A percentile compares a stretch with the other conserved stretches of the same genome.
Evolutionary conservation across 2,113 vertebrate species (phyloP).

Genomic region (Stegostoma tigrinum): DNA sequence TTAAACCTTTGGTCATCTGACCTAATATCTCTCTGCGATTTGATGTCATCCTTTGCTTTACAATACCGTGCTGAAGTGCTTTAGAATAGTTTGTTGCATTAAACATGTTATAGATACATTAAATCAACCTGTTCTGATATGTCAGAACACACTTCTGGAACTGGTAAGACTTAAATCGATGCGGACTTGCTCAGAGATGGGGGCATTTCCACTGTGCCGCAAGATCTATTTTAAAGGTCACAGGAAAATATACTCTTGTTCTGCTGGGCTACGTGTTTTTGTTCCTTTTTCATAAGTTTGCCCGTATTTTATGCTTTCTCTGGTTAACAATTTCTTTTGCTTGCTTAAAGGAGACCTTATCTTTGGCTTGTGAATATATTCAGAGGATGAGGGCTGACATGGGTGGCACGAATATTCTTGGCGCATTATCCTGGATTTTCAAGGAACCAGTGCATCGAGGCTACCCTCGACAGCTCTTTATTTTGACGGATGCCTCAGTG

Average conservation of each 20-base stretch:
- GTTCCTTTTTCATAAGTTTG: not conserved
- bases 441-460: constrained; percentile 71
- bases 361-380: constrained; percentile 62
- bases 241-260: not conserved
- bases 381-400: constrained; percentile 56
- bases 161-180: too few relatives aligned
- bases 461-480: constrained; percentile 84
- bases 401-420: constrained; percentile 64
- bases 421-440: constrained; percentile 72
- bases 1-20: not conserved
- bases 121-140: too few relatives aligned
- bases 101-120: too few relatives aligned
- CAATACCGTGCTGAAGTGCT: not conserved
- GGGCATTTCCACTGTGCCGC: too few relatives aligned
- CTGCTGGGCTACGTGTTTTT: not conserved
- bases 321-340: not conserved
- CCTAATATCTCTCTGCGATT: not conserved
- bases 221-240: not conserved
- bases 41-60: not conserved
- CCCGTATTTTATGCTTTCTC: not conserved
- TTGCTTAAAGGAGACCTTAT: constrained; percentile 61
- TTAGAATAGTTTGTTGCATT: not conserved
- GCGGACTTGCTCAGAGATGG: too few relatives aligned
- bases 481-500: constrained; percentile 60
- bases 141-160: too few relatives aligned